Percentiles rank a stretch among this genome's conserved stretches.
Conservation (phyloP, 2,888 invertebrate species). For the Drosophila cracens region DNA sequence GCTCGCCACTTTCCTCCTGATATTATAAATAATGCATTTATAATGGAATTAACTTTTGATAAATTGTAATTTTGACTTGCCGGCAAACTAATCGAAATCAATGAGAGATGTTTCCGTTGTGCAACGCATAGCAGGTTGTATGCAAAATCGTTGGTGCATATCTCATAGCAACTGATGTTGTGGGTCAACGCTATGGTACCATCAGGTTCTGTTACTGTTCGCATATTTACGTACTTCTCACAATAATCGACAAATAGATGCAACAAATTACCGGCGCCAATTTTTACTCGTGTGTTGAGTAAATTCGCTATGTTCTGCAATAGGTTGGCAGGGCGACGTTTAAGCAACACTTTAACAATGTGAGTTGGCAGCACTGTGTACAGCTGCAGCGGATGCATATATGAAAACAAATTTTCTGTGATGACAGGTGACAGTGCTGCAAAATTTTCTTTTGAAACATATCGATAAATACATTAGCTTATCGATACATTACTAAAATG, state of each 20-base stretch:
- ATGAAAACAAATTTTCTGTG: no score
- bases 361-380: conserved; percentile 4
- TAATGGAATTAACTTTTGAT: background rate
- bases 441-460: background rate
- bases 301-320: conserved; percentile 5
- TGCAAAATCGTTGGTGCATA: conserved; percentile 88
- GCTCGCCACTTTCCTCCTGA: conserved; percentile 86
- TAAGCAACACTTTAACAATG: background rate
- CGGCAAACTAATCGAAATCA: conserved; percentile 87
- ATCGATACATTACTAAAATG: conserved; percentile 11
- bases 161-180: conserved; percentile 87
- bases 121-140: conserved; percentile 88
- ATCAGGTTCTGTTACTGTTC: conserved; percentile 79
- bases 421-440: background rate
- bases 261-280: conserved; percentile 40
- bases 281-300: conserved; percentile 23
- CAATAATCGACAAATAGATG: background rate
- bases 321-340: conserved; percentile 12
- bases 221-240: conserved; percentile 66
- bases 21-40: background rate
- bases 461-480: conserved; percentile 4
- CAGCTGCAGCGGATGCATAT: no score
- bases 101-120: conserved; percentile 86
- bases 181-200: conserved; percentile 86
- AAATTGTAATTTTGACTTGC: conserved; percentile 82